phyloP scores from a whole-genome alignment of 2,797 vertebrate genomes.

The Delichon dasypus region DNA sequence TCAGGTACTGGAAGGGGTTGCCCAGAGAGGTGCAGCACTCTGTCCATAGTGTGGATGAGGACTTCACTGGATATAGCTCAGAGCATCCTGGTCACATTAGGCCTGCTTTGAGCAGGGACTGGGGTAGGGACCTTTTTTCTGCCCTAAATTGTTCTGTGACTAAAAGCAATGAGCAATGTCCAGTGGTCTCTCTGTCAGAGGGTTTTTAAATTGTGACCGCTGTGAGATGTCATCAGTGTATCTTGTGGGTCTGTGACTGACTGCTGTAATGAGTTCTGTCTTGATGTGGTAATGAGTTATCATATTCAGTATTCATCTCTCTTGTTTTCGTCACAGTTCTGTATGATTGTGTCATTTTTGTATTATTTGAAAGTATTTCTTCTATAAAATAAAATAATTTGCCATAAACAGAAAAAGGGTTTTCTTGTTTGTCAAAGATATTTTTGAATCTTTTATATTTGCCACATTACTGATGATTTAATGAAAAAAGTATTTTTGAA shows the following conservation, averaged over 20 bases:
- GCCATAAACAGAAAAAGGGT: conserved; percentile 61
- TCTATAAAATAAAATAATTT: conserved; percentile 80
- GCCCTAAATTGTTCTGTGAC: not conserved
- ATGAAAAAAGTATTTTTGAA: not conserved
- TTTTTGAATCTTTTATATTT: not conserved
- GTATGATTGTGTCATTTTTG: conserved; percentile 75
- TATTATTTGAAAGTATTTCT: conserved; percentile 79
- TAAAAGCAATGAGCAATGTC: not conserved
- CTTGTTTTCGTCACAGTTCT: conserved; percentile 75
- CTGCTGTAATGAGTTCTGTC: conserved; percentile 58
- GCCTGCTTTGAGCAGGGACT: not conserved
- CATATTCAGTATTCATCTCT: conserved; percentile 77
- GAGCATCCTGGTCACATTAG: not conserved
- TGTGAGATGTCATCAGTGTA: accelerated
- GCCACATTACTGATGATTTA: not conserved
- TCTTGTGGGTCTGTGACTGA: conserved; percentile 41
- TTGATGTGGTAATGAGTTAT: conserved; percentile 69
- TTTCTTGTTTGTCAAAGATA: not conserved
- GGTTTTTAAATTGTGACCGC: not conserved
- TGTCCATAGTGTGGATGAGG: not conserved
- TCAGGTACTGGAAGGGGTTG: not conserved
- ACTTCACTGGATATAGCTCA: not conserved
- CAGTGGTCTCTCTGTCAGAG: not conserved
- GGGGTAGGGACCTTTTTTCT: not conserved
- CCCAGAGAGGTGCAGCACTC: not conserved